Conservation (phyloP, 2,113 vertebrate species). For the Crotalus horridus region DNA sequence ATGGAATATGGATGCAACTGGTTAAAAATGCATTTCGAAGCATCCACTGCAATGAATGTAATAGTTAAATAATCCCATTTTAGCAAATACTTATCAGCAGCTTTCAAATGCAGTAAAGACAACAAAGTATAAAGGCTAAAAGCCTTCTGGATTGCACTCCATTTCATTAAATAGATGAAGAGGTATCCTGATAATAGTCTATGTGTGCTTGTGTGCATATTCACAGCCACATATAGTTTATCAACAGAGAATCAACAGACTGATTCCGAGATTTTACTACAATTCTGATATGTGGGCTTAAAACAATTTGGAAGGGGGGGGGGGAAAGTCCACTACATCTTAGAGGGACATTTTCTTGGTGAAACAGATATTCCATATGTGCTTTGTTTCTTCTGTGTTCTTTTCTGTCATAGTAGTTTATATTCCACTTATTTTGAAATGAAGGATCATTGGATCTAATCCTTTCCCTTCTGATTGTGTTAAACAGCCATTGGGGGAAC, state of each 20-base stretch:
- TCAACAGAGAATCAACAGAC: background rate
- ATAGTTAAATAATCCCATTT: conserved; percentile 25
- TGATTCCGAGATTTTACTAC: background rate
- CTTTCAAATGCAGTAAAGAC: background rate
- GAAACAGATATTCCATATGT: background rate
- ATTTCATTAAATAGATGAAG: background rate
- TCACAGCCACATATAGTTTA: background rate
- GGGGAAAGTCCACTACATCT: too few relatives aligned
- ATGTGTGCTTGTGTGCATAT: background rate
- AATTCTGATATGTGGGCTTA: background rate
- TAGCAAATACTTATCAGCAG: background rate
- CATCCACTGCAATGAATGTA: conserved; percentile 30
- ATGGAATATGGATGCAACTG: conserved; percentile 62
- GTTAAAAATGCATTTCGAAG: conserved; percentile 47
- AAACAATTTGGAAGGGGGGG: background rate
- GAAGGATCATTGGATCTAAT: background rate
- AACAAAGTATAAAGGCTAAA: background rate
- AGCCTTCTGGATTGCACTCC: background rate
- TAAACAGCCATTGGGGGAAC: background rate
- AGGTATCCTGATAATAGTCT: background rate
- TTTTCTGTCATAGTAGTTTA: background rate
- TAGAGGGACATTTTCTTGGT: background rate
- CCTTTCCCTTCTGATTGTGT: background rate
- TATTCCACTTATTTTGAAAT: background rate
- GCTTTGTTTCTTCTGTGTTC: background rate